Conservation (phyloP, 2,888 invertebrate genomes). For the Caenorhabditis wallacei region DNA sequence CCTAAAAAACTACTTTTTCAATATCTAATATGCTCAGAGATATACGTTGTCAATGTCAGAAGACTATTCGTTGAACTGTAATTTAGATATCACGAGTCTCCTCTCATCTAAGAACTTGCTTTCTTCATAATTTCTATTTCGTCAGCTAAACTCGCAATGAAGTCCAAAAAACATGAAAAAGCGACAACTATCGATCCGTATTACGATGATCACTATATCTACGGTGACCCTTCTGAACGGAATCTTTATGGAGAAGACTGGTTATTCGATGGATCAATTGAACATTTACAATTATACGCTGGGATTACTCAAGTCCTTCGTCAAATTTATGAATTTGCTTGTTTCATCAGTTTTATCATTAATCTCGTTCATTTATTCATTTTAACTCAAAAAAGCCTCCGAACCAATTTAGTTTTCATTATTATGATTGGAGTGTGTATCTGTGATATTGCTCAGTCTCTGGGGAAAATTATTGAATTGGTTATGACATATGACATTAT, state of each 20-base stretch:
- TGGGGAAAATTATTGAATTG: neutral
- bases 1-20: too few species aligned
- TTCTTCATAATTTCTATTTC: too few species aligned
- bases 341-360: conserved; percentile 8
- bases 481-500: conserved; percentile 2
- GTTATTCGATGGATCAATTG: neutral
- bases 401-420: conserved; percentile 25
- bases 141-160: neutral
- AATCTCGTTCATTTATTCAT: conserved; percentile 28
- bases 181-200: neutral
- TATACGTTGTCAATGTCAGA: too few species aligned
- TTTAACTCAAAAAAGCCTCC: conserved; percentile 22
- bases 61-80: too few species aligned
- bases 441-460: conserved; percentile 13
- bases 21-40: too few species aligned
- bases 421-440: conserved; percentile 37
- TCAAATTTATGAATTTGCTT: neutral
- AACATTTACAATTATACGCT: neutral
- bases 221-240: neutral
- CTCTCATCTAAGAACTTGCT: too few species aligned
- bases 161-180: neutral
- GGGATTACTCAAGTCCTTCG: neutral
- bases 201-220: neutral
- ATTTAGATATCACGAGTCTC: too few species aligned
- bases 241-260: neutral